Conservation (phyloP, 2,113 vertebrate genomes). For the Chaetodon auriga region DNA sequence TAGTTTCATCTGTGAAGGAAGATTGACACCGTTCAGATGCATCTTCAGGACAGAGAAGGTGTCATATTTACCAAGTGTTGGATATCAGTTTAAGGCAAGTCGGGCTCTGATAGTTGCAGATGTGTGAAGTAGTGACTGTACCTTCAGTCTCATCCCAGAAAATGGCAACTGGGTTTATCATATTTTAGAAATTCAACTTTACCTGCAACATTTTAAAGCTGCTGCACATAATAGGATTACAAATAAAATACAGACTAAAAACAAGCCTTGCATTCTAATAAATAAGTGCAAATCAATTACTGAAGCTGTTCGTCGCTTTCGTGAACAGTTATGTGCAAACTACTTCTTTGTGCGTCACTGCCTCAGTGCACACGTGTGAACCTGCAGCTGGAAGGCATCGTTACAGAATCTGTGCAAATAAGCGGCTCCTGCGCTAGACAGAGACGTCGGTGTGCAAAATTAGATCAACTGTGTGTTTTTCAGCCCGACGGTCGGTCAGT, state of each 20-base stretch:
- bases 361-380: neutral
- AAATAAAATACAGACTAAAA: neutral
- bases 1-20: neutral
- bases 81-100: slow-evolving; percentile 39
- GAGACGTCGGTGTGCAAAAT: slow-evolving; percentile 3
- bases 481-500: neutral
- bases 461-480: neutral
- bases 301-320: neutral
- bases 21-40: neutral
- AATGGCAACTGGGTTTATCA: neutral
- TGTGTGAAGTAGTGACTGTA: neutral
- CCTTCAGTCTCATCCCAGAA: neutral
- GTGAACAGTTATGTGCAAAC: slow-evolving; percentile 14
- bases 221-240: neutral
- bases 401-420: slow-evolving; percentile 28
- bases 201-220: slow-evolving; percentile 2
- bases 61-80: neutral
- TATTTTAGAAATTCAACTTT: neutral
- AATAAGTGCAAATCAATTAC: neutral
- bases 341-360: slow-evolving; percentile 33
- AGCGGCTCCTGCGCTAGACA: neutral
- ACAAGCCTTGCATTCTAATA: neutral
- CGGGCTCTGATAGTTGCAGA: neutral
- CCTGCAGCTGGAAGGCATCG: slow-evolving; percentile 8
- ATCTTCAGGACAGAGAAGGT: neutral